Base-by-base conservation (phyloP, 2,113 vertebrate genomes). In the Podarcis cretensis region DNA sequence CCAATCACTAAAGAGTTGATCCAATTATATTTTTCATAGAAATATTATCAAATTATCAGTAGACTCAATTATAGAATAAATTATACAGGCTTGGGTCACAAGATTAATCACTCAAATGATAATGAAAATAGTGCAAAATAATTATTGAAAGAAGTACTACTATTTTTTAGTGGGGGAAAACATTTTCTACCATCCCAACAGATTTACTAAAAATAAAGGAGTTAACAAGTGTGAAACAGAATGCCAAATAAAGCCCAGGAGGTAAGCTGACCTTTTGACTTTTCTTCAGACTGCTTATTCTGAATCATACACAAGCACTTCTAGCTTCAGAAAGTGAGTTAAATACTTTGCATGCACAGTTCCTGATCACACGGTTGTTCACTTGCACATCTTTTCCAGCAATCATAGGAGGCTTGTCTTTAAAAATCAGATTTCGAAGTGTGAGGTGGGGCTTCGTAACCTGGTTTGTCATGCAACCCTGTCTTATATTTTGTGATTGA, bases 221-320 rank as follows among this genome's bases (percentile, higher is more conserved):
- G 66, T 32, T 32, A 1, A 20, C 32, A 16, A 48, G 82, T 85
- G 84, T 83, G 16, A 89, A 77, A 76, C 85, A 91, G 92, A 91
- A 98, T 97, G 96, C 95, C 97, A 90, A 97, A 97, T 90, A 97
- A 96, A 97, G 95, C 96, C 32, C 96, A 98, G 93, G 96, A 98
- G 96, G 96, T 98, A 93, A 92, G 95, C 90, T 32, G 84, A 69
- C 59, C 3, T 23, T 71, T n/a, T 48, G 81, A 32, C 59, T 80
- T 83, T 89, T 90, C 37, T 65, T 81, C 81, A 83, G 10, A 73
- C 59, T 20, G 3, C 35, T 76, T 35, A 30, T 89, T 84, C 59
- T 83, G 37, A 68, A 35, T 57, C 2, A 35, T 16, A 21, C 3
- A 37, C 20, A 48, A 35, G 25, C 12, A 18, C 1, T 1, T 88